Base-by-base conservation (phyloP, 1,140 invertebrate genomes). In the Samia ricini region DNA sequence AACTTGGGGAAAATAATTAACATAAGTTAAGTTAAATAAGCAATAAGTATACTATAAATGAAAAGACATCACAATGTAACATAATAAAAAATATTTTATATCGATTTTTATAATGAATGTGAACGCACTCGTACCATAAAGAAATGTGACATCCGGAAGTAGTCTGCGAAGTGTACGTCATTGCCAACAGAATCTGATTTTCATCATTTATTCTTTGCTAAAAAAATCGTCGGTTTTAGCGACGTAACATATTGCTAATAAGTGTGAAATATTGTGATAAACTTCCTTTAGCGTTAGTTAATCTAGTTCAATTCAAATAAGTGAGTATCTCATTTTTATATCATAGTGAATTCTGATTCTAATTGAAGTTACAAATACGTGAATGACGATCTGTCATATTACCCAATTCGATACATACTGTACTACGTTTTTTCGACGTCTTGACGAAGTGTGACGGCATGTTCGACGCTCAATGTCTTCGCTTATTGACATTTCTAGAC, bases 111-210 rank as follows among this genome's bases (percentile, higher is more conserved):
- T 29, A 29, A 5, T 29, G 4, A 29, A 29, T 29, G 26, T 8
- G 26, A 29, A 8, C 26, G 26, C 26, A 29, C 2, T 10, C 26
- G n/a, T 42, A 42, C 33, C 33, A 42, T 42, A 42, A 42, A 42
- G 33, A 42, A 26, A 42, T 70, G 65, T 74, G 71, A 80, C 73
- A 72, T 76, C 83, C 84, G 82, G 82, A 85, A 84, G 75, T 83
- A 77, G 33, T 42, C 33, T 42, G 33, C 33, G 12, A 42, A 42
- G 79, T 74, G 73, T 83, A 89, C 85, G 86, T 89, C 86, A 89
- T 89, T 89, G 86, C 85, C 87, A 89, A 87, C 87, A 88, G 79
- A 84, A 85, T 82, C 76, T 79, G 81, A 77, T 76, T 83, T 81
- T 51, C 75, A 74, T 81, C 71, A 71, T 72, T 72, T 76, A 75